Conservation (phyloP, 2,113 vertebrate genomes). For the Edolisoma coerulescens region DNA sequence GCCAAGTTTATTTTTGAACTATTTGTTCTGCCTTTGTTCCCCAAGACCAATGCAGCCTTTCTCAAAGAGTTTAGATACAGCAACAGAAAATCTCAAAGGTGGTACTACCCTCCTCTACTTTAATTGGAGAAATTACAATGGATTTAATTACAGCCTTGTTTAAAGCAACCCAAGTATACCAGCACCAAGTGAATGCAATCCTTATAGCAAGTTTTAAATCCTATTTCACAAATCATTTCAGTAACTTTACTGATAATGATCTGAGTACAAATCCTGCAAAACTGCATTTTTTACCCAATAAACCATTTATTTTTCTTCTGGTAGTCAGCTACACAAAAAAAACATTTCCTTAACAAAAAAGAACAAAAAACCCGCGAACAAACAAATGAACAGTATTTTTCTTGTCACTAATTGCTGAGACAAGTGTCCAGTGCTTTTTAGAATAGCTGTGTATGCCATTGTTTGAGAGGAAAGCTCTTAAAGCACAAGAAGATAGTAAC, state of each 20-base stretch:
- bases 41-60: background rate
- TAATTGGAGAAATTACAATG: background rate
- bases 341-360: background rate
- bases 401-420: background rate
- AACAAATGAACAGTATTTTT: background rate
- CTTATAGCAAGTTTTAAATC: background rate
- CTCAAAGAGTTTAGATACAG: background rate
- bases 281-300: background rate
- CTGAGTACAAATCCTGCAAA: background rate
- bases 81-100: background rate
- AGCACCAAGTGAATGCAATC: background rate
- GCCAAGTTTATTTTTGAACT: background rate
- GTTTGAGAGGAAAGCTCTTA: background rate
- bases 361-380: background rate
- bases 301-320: background rate
- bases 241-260: background rate
- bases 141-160: background rate
- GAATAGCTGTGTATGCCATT: background rate
- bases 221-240: background rate
- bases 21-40: background rate
- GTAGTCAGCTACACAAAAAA: background rate
- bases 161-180: background rate
- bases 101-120: background rate
- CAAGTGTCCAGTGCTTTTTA: background rate
- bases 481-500: background rate